Evolutionary conservation across 2,113 vertebrate species (phyloP).

Genomic region (Chaetops frenatus): DNA sequence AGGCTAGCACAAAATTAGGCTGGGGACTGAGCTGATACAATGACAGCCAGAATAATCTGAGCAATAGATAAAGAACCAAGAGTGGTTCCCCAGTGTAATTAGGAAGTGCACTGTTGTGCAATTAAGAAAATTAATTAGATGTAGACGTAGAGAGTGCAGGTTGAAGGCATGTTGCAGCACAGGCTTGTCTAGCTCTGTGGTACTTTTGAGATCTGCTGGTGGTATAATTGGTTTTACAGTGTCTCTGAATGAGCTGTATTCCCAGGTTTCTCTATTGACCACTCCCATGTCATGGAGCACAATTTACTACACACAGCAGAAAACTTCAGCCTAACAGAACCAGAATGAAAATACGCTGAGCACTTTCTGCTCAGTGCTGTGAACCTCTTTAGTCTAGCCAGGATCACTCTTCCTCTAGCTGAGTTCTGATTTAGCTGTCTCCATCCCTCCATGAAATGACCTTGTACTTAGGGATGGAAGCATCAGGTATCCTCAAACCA

Average conservation of each 20-base stretch:
- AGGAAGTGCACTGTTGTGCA: slow-evolving; percentile 45
- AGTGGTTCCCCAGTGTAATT: slow-evolving; percentile 39
- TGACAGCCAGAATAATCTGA: neutral
- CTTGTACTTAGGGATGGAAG: neutral
- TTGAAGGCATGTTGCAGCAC: neutral
- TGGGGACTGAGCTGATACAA: neutral
- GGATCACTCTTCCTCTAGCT: neutral
- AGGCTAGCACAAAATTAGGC: neutral
- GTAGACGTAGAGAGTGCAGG: neutral
- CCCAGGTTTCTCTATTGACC: neutral
- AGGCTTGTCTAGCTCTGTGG: neutral
- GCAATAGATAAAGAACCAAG: slow-evolving; percentile 10
- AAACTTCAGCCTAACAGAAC: neutral
- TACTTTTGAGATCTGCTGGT: neutral
- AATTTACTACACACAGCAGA: neutral
- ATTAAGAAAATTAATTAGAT: slow-evolving; percentile 67
- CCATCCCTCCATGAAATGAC: neutral
- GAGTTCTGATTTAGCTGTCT: neutral
- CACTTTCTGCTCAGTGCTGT: neutral
- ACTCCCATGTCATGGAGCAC: neutral
- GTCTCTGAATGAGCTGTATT: neutral
- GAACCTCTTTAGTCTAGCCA: neutral
- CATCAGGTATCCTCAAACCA: neutral
- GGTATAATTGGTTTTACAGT: neutral
- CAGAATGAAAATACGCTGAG: neutral